Evolutionary conservation across 2,797 vertebrate genomes (phyloP).

Genomic region (Pseudochaenichthys georgianus): DNA sequence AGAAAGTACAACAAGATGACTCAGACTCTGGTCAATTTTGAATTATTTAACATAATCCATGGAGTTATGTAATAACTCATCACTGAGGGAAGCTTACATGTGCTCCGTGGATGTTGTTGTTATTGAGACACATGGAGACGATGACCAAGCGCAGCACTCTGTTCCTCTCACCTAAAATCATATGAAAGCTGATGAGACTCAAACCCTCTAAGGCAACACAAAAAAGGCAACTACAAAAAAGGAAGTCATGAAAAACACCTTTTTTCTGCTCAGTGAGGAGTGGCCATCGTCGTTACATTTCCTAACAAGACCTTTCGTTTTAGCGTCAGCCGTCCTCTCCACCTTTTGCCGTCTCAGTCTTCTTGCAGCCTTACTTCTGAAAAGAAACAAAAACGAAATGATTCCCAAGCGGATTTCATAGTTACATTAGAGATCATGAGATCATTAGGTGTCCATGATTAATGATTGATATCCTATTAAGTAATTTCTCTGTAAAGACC

Average conservation of each 20-base stretch:
- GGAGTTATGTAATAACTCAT: not conserved
- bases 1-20: not conserved
- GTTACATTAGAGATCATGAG: not conserved
- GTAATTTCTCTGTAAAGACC: not conserved
- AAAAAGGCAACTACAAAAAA: too few species aligned
- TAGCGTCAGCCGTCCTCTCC: conserved; percentile 56
- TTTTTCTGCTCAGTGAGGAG: conserved; percentile 76
- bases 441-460: not conserved
- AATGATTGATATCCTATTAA: not conserved
- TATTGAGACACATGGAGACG: conserved; percentile 58
- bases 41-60: not conserved
- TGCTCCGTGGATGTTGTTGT: conserved; percentile 66
- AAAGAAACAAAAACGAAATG: not conserved
- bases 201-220: not conserved
- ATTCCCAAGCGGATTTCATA: too few species aligned
- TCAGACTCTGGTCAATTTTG: not conserved
- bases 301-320: conserved; percentile 78
- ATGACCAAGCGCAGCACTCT: conserved; percentile 74
- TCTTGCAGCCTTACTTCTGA: conserved; percentile 62
- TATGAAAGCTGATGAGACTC: not conserved
- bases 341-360: conserved; percentile 57
- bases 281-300: conserved; percentile 81
- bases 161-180: conserved; percentile 74
- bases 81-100: conserved; percentile 70
- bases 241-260: conserved; percentile 63